Evolutionary conservation across 2,113 vertebrate genomes (phyloP), one percentile per base, ranked within the genome.

Genomic region (Sula dactylatra): DNA sequence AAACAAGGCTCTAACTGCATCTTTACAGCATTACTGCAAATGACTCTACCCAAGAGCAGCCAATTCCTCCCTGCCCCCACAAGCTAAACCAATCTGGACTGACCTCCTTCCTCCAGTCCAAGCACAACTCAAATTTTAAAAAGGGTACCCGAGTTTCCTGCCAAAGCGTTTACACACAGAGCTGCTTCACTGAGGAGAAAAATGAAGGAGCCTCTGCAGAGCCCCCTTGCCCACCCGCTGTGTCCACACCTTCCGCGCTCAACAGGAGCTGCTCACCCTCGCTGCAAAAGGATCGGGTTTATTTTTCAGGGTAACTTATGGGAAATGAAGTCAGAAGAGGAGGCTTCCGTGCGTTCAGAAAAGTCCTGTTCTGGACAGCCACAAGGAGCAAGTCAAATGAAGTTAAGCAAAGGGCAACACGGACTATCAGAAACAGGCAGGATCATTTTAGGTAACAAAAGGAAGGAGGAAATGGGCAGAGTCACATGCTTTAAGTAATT

Each of bases 61-160:
- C 52, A 34, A 7, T 21, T 73, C 74, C 74, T 69, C 44, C 78
- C 47, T 32, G 38, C 10, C 49, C 66, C 42, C 29, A 29, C 15
- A 17, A 15, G 40, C 38, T 10, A 32, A 42, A 66, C 56, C 82
- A 25, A 6, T 21, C 34, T 5, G 40, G 29, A 31, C 13, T 13
- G 18, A 54, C 24, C 72, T 71, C 66, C 66, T 73, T 54, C 91
- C 77, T 85, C 42, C 81, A 38, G 36, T 4, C 36, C 47, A 24
- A 50, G 86, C 64, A 66, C 16, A 36, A 12, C 5, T 40, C 18
- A 8, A 0, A 0, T n/a, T 72, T 56, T 7, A 32, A 16, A n/a
- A 50, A 27, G 44, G 10, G 44, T 4, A 59, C 32, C 55, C 8
- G 2, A 67, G 32, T 2, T 59, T 26, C 22, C 71, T 19, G 70